phyloP scores from a whole-genome alignment of 2,888 invertebrate genomes.

The Patella pellucida region DNA sequence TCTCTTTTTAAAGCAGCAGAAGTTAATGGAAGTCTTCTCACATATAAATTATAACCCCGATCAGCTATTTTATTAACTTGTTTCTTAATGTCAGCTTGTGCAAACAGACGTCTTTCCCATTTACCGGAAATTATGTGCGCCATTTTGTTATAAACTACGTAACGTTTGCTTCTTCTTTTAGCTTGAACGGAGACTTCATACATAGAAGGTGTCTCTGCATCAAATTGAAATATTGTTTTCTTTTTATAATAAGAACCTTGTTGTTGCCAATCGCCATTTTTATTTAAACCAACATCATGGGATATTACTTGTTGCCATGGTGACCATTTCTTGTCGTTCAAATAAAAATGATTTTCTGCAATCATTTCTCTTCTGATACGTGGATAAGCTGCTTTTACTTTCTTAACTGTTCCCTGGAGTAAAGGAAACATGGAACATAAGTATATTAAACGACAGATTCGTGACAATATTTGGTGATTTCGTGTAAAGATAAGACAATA shows the following conservation, averaged over 20 bases:
- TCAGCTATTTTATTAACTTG: conserved; percentile 41
- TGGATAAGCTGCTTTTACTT: conserved; percentile 16
- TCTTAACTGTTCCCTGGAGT: no score
- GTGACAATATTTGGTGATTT: no score
- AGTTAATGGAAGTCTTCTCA: conserved; percentile 27
- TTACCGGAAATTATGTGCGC: conserved; percentile 30
- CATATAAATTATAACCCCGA: conserved; percentile 36
- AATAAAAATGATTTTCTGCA: conserved; percentile 37
- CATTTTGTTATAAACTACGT: conserved; percentile 42
- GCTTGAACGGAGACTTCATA: conserved; percentile 47
- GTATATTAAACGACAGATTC: no score
- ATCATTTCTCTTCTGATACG: conserved; percentile 30
- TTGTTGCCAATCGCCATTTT: background rate
- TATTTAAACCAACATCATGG: conserved; percentile 17
- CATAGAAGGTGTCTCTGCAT: conserved; percentile 39
- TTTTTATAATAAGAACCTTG: background rate
- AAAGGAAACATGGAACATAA: no score
- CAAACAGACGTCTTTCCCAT: conserved; percentile 43
- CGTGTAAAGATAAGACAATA: no score
- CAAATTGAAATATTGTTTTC: conserved; percentile 36
- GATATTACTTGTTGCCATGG: conserved; percentile 41
- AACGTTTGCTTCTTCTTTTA: conserved; percentile 31
- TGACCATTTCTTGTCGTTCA: conserved; percentile 44
- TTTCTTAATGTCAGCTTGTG: conserved; percentile 28
- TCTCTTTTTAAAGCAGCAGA: background rate